Percentiles rank a stretch among this genome's conserved stretches.
Conservation (phyloP, 2,888 invertebrate species). For the Atethmia centrago region DNA sequence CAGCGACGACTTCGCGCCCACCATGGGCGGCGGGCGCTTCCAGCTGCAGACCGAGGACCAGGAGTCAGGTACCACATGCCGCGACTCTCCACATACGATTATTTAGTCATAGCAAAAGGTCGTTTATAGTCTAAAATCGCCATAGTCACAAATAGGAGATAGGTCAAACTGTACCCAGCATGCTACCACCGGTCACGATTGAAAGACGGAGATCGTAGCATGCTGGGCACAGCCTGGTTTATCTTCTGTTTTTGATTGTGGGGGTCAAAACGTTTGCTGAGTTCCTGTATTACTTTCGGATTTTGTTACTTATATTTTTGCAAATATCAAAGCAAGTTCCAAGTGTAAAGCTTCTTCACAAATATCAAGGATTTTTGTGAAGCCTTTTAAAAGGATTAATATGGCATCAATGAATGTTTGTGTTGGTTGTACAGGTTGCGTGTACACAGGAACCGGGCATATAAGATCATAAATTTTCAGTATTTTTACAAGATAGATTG, state of each 20-base stretch:
- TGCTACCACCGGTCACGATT: neutral
- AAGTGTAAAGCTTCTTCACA: too few species aligned
- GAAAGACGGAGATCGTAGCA: neutral
- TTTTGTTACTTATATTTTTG: neutral
- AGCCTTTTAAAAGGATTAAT: neutral
- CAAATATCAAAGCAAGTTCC: neutral
- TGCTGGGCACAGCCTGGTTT: neutral
- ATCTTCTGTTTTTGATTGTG: neutral
- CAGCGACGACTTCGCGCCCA: constrained; percentile 94
- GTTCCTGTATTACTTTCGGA: neutral
- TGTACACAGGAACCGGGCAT: neutral
- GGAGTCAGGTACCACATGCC: constrained; percentile 85
- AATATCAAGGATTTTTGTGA: neutral
- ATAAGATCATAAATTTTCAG: neutral
- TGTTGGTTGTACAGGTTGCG: neutral
- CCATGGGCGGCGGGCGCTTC: constrained; percentile 92
- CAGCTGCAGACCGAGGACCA: constrained; percentile 94
- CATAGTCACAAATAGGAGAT: constrained; percentile 4
- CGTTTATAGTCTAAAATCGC: neutral
- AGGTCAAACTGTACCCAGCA: neutral
- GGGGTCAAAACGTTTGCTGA: neutral
- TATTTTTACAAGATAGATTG: constrained; percentile 17
- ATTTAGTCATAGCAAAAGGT: neutral
- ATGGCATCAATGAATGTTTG: neutral
- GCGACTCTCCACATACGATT: neutral